Conservation (phyloP, 2,113 vertebrate genomes). For the Azemiops feae region DNA sequence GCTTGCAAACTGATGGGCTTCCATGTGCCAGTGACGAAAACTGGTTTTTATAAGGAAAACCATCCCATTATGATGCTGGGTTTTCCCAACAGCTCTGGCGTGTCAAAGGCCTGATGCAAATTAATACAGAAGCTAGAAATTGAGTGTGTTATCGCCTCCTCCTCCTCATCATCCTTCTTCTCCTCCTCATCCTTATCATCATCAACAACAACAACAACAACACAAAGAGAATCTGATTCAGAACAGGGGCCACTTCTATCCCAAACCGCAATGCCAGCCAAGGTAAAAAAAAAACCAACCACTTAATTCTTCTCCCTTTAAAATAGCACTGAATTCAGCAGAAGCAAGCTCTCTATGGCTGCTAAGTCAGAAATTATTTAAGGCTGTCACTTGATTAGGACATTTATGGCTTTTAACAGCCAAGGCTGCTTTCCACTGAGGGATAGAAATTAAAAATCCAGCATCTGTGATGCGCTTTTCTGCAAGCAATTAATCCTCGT, state of each 20-base stretch:
- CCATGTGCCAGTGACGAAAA: background rate
- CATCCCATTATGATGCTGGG: background rate
- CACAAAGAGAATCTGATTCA: background rate
- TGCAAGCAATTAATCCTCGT: background rate
- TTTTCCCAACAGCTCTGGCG: background rate
- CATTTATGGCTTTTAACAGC: background rate
- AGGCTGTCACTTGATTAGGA: background rate
- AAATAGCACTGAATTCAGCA: background rate
- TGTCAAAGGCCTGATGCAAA: background rate
- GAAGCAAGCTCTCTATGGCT: background rate
- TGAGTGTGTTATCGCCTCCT: background rate
- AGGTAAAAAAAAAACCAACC: background rate
- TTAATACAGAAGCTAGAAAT: background rate
- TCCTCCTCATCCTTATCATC: too few relatives aligned
- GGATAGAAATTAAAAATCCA: background rate
- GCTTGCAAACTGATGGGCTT: background rate
- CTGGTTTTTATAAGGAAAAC: background rate
- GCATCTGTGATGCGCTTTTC: background rate
- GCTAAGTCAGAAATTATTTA: background rate
- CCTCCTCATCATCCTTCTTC: too few relatives aligned
- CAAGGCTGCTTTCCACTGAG: background rate
- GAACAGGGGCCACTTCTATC: background rate
- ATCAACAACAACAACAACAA: too few relatives aligned
- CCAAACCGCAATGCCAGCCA: background rate
- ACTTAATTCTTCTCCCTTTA: background rate